Base-by-base conservation (phyloP, 2,888 invertebrate genomes). In the Nymphalis c-album region DNA sequence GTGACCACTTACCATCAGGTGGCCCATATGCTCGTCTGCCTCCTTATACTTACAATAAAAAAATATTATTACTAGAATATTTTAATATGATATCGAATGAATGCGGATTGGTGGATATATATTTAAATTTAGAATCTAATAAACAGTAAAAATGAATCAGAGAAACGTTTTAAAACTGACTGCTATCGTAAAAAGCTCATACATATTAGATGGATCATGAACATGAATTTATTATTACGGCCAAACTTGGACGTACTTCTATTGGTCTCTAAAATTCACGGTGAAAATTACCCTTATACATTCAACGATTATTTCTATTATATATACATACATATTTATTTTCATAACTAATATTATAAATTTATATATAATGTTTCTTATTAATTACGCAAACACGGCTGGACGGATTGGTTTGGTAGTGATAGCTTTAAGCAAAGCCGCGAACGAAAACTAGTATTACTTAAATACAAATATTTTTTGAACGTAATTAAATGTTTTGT, bases 61-160 rank as follows among this genome's bases (percentile, higher is more conserved):
- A 22, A 31, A 31, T 17, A 55, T 31, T 31, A 22, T 55, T n/a
- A 17, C 3, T n/a, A 26, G 6, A 17, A 31, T 31, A 17, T n/a
- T n/a, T n/a, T n/a, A n/a, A n/a, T n/a, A n/a, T n/a, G n/a, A 55
- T 55, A 31, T 55, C 17, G 8, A 31, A 50, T 10, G 50, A 55
- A 31, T 53, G 7, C 31, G 31, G 17, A 17, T 55, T 31, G 50
- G 50, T 31, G 8, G 26, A 55, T 26, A 26, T 31, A 55, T 55
- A 17, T 40, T 26, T 26, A 31, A 17, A 55, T 5, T 67, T 74
- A 77, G 79, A 80, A 80, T 80, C 81, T 82, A 82, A 82, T 81
- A 77, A 80, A 80, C 80, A 80, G 76, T 81, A 55, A 77, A 80
- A 82, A 83, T 81, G 81, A 85, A 86, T 83, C 81, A 81, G 69